Evolutionary conservation across 1,140 invertebrate genomes (phyloP).

Genomic region (Dolichoris vasculosae): DNA sequence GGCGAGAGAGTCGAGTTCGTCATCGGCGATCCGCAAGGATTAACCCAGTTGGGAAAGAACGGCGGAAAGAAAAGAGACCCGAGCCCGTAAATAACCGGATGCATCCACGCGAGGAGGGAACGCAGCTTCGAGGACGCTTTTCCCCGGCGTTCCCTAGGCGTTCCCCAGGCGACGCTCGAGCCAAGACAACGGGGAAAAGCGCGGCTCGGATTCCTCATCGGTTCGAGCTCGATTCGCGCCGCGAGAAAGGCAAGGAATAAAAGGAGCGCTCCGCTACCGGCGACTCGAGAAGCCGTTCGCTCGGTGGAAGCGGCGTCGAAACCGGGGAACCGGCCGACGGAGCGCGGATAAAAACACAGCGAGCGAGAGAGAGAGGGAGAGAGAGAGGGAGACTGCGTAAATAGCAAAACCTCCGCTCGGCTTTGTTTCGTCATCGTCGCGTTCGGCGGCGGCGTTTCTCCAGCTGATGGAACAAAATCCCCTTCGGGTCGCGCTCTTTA

Average conservation of each 20-base stretch:
- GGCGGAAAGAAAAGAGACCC: not conserved
- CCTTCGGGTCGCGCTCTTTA: slow-evolving; percentile 17
- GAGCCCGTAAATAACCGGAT: not conserved
- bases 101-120: not conserved
- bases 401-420: not conserved
- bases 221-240: not conserved
- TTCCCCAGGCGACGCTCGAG: too few species aligned
- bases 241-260: not conserved
- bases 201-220: not conserved
- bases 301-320: not conserved
- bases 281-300: not conserved
- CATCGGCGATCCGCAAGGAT: not conserved
- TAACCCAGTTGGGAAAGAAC: not conserved
- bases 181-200: not conserved
- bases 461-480: slow-evolving; percentile 43
- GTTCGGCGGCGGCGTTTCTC: slow-evolving; percentile 17
- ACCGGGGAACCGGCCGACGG: not conserved
- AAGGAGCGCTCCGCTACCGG: not conserved
- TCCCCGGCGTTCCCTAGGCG: too few species aligned
- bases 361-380: not conserved
- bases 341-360: not conserved
- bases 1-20: not conserved
- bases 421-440: slow-evolving; percentile 46
- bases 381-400: not conserved
- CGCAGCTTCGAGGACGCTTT: not conserved